Conservation (phyloP, 2,797 vertebrate genomes). For the Lutjanus argentimaculatus region DNA sequence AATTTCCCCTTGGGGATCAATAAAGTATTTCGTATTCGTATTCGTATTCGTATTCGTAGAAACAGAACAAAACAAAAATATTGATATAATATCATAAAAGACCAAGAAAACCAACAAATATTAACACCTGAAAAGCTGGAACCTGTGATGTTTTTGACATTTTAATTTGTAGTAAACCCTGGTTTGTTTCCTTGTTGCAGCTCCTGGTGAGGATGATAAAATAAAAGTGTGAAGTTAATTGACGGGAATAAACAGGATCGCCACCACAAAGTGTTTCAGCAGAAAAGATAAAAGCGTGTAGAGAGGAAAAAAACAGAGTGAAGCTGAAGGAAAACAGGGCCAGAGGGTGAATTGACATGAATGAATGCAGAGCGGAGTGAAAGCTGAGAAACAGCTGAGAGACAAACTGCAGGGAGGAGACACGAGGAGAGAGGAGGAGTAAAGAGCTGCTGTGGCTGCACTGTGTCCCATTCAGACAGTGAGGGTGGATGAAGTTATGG, state of each 20-base stretch:
- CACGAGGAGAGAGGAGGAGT: neutral
- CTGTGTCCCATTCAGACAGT: neutral
- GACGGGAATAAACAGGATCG: neutral
- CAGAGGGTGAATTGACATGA: constrained; percentile 39
- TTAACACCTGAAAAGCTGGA: too few relatives aligned
- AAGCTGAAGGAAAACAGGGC: constrained; percentile 20
- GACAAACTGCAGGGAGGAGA: constrained; percentile 1
- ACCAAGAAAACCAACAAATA: too few relatives aligned
- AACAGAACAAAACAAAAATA: too few relatives aligned
- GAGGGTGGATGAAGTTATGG: neutral
- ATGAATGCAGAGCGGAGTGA: constrained; percentile 22
- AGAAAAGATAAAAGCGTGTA: neutral
- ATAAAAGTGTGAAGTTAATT: neutral
- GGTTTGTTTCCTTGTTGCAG: neutral
- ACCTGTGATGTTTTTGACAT: too few relatives aligned
- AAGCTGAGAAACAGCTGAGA: neutral
- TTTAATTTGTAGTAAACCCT: too few relatives aligned
- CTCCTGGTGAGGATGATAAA: neutral
- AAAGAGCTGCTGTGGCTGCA: neutral
- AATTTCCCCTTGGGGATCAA: too few relatives aligned
- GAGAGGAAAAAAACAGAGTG: neutral
- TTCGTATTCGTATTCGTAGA: too few relatives aligned
- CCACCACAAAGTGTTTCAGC: neutral
- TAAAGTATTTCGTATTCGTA: too few relatives aligned
- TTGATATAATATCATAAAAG: too few relatives aligned